Evolutionary conservation across 2,113 vertebrate species (phyloP).

Genomic region (Myotis brandtii): DNA sequence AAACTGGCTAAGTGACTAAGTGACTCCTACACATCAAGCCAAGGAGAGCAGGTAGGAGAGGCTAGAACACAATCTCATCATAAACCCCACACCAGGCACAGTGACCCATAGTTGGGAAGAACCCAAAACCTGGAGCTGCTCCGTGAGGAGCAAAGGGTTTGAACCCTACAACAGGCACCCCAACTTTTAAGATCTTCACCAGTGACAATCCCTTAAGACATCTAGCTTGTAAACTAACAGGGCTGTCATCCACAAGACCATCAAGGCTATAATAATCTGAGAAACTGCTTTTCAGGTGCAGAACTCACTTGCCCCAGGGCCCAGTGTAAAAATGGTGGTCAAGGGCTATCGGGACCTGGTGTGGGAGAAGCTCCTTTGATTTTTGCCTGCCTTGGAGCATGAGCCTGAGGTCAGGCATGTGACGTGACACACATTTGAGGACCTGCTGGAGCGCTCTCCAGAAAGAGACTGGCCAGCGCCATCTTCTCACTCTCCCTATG

Average conservation of each 20-base stretch:
- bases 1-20: neutral
- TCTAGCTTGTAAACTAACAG: neutral
- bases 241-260: too few relatives aligned
- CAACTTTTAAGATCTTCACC: neutral
- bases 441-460: too few relatives aligned
- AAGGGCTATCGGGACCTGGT: neutral
- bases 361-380: neutral
- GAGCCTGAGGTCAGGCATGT: neutral
- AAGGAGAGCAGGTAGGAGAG: neutral
- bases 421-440: neutral
- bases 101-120: neutral
- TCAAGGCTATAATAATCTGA: neutral
- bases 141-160: neutral
- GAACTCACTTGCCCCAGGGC: neutral
- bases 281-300: fast-evolving
- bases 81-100: neutral
- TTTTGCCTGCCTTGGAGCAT: neutral
- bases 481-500: neutral
- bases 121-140: neutral
- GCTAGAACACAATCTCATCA: too few relatives aligned
- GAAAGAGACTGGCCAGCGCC: fast-evolving
- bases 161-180: neutral
- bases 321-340: neutral
- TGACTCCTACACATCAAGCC: too few relatives aligned
- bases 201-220: neutral